Evolutionary conservation across 2,113 vertebrate species (phyloP).

Genomic region (Toxostoma redivivum): DNA sequence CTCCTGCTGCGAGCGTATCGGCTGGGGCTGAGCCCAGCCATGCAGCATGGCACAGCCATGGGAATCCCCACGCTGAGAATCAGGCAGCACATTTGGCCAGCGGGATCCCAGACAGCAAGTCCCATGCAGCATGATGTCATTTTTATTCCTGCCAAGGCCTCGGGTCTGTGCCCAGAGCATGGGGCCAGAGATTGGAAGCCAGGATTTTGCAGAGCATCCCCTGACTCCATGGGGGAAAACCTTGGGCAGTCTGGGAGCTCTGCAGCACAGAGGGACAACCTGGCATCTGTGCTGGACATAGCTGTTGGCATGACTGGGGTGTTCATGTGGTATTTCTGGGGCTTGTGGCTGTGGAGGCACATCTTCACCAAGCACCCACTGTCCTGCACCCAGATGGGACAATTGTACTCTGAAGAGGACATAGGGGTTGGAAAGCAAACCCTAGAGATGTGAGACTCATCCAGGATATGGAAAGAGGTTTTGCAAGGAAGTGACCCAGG

Average conservation of each 20-base stretch:
- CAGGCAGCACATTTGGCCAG: not conserved
- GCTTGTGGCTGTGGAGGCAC: not conserved
- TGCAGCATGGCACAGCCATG: rapidly evolving
- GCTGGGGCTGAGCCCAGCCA: not conserved
- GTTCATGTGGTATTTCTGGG: too few relatives aligned
- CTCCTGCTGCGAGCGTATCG: rapidly evolving
- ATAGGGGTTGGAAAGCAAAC: not conserved
- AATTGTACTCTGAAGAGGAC: not conserved
- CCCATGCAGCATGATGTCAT: rapidly evolving
- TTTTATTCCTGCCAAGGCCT: not conserved
- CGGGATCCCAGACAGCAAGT: rapidly evolving
- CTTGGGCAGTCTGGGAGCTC: not conserved
- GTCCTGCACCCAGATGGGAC: not conserved
- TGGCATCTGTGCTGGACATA: not conserved
- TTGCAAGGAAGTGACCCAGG: not conserved
- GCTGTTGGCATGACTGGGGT: too few relatives aligned
- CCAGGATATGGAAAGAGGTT: not conserved
- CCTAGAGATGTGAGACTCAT: not conserved
- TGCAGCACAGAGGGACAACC: not conserved
- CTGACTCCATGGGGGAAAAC: rapidly evolving
- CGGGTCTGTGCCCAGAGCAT: not conserved
- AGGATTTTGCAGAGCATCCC: not conserved
- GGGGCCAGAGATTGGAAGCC: not conserved
- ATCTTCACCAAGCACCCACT: not conserved
- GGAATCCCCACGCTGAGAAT: not conserved